Evolutionary conservation across 2,113 vertebrate species (phyloP).

Genomic region (Laticauda laticaudata): DNA sequence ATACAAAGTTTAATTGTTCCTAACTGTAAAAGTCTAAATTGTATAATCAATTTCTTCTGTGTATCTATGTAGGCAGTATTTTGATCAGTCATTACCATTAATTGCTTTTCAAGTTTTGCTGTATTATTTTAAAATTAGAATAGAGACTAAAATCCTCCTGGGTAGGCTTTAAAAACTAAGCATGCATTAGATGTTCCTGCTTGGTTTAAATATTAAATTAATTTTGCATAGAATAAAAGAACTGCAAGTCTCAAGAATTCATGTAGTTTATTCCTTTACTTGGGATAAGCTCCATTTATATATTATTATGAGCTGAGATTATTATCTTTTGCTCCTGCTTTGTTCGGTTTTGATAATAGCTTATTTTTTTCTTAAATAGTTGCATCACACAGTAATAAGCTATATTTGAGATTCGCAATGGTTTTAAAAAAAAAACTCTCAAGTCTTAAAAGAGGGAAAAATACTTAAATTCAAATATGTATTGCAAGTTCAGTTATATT

Average conservation of each 20-base stretch:
- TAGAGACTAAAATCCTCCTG: background rate
- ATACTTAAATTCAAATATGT: background rate
- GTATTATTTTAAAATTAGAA: constrained; percentile 27
- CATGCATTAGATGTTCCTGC: background rate
- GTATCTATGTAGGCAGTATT: background rate
- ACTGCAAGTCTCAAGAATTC: background rate
- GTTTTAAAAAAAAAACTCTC: background rate
- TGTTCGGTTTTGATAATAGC: background rate
- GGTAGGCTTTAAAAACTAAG: background rate
- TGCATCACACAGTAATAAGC: background rate
- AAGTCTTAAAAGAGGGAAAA: background rate
- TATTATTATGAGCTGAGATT: background rate
- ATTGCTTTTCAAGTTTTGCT: constrained; percentile 11
- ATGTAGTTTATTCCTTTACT: background rate
- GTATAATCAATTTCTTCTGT: constrained; percentile 1
- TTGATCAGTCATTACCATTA: constrained; percentile 15
- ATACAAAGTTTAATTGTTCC: background rate
- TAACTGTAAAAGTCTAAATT: background rate
- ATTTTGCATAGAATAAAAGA: background rate
- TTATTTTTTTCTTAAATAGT: background rate
- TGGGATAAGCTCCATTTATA: background rate
- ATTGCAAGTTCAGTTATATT: background rate
- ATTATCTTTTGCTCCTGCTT: background rate
- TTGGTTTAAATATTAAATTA: background rate
- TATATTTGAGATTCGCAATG: background rate